Conservation (phyloP, 2,113 vertebrate species). For the Strix aluco region DNA sequence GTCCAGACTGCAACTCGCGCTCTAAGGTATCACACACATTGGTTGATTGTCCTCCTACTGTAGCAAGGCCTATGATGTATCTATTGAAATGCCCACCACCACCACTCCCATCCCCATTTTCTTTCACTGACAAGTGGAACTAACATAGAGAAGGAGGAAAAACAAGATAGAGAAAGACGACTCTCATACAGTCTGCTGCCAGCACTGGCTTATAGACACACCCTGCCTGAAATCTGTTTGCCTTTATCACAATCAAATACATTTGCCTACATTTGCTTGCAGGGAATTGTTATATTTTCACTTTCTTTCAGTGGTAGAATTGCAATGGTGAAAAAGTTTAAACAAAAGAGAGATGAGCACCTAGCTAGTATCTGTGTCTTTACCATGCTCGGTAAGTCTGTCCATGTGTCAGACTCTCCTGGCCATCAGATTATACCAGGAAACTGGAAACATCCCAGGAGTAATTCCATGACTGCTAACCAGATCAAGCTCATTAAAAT, state of each 20-base stretch:
- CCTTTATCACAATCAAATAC: background rate
- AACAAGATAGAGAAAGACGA: background rate
- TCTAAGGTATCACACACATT: fast-evolving
- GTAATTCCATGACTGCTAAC: background rate
- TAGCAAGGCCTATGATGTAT: background rate
- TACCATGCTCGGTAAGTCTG: background rate
- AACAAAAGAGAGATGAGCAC: background rate
- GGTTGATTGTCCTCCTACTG: background rate
- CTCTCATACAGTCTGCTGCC: background rate
- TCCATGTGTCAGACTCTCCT: background rate
- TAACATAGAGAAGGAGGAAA: background rate
- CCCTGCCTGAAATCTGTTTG: background rate
- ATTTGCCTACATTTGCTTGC: background rate
- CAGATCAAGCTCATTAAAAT: background rate
- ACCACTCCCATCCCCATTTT: too few relatives aligned
- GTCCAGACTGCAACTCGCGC: background rate
- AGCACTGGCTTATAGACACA: background rate
- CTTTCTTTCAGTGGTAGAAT: background rate
- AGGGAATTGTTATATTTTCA: background rate
- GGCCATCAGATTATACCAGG: background rate
- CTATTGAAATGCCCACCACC: background rate
- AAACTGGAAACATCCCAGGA: background rate
- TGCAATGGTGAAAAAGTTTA: background rate
- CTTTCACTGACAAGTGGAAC: background rate
- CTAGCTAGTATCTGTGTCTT: background rate